Conservation (phyloP, 2,113 vertebrate genomes). For the Montifringilla adamsi region DNA sequence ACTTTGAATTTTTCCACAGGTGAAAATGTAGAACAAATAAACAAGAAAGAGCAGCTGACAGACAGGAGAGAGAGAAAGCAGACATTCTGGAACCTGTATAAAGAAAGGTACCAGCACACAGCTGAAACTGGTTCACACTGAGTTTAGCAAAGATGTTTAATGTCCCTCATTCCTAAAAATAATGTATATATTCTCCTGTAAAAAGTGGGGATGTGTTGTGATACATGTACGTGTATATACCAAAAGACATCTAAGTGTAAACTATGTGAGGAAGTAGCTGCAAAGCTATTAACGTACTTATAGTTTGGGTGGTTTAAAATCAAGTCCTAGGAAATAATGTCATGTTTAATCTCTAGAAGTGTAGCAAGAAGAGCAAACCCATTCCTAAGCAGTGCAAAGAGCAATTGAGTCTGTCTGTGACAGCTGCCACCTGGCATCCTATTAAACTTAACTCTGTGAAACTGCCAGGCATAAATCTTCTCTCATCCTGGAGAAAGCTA, state of each 20-base stretch:
- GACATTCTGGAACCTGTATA: neutral
- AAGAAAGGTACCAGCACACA: conserved; percentile 14
- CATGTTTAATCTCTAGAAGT: neutral
- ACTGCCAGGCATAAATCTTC: conserved; percentile 39
- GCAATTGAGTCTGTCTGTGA: conserved; percentile 12
- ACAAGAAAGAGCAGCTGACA: conserved; percentile 7
- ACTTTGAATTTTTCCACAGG: conserved; percentile 17
- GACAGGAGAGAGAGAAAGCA: neutral
- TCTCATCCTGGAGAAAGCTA: conserved; percentile 6
- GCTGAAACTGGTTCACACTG: neutral
- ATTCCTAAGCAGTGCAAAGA: conserved; percentile 10
- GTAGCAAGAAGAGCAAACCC: neutral
- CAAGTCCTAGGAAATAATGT: neutral
- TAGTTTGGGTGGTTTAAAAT: neutral
- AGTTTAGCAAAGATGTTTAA: neutral
- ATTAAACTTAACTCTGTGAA: conserved; percentile 34
- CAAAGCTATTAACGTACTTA: neutral
- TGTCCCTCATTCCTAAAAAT: neutral
- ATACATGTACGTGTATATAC: neutral
- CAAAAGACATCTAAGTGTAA: neutral
- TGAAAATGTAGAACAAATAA: conserved; percentile 19
- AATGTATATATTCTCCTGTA: neutral
- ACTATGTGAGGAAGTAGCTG: neutral
- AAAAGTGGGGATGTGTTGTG: neutral
- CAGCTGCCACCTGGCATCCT: conserved; percentile 45